Base-by-base conservation (phyloP, 1,140 invertebrate species). In the Acyrthosiphon pisum region DNA sequence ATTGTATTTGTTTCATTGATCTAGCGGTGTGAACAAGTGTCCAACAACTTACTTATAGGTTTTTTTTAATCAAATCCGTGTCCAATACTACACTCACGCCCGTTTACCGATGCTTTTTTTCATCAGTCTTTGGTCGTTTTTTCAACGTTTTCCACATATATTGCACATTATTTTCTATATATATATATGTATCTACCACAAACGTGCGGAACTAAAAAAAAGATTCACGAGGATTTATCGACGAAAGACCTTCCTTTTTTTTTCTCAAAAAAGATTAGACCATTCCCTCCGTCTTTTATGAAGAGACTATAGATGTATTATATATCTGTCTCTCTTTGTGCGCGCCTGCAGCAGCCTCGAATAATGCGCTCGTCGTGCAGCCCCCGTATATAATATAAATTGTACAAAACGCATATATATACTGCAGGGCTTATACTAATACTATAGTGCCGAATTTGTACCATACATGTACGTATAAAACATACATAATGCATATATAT, bases 121-220 rank as follows among this genome's bases (percentile, higher is more conserved):
- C 60, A 18, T 76, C 18, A 7, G 60, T 68, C 30, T 35, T 11
- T 18, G 0, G 14, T n/a, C 60, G 60, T n/a, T n/a, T 68, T 68
- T n/a, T 7, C 30, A 76, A 7, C 60, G 60, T 76, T 14, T 35
- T n/a, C 6, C 30, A n/a, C 60, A n/a, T n/a, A 6, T 18, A n/a
- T n/a, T 76, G 6, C 11, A 18, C 14, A 76, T n/a, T n/a, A 68
- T 68, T 18, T 18, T 30, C 14, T 14, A 14, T 30, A 30, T 68
- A 60, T 22, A 53, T 53, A 53, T 50, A 30, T 60, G 30, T 2
- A 60, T 30, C 8, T 76, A n/a, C 60, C 30, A 35, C 60, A 4
- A 68, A 68, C 60, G 60, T 76, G 60, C 60, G 60, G 60, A 76
- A 76, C 60, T 76, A 14, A 76, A 76, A 60, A 53, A 76, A 76